phyloP scores from a whole-genome alignment of 2,113 vertebrate species.

The Aptenodytes patagonicus region DNA sequence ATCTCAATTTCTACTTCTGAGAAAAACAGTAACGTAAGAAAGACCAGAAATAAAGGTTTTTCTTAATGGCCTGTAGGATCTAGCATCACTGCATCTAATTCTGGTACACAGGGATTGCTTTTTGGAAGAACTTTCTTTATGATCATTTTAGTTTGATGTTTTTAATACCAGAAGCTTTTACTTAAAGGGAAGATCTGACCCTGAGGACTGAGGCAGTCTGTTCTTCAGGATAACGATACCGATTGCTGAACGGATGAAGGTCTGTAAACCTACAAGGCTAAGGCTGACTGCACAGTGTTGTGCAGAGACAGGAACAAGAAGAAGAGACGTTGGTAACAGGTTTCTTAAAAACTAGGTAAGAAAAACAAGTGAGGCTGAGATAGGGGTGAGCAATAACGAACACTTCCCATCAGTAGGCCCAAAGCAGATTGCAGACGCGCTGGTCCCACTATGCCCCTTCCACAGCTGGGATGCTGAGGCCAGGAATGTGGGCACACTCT shows the following conservation, averaged over 20 bases:
- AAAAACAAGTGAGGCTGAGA: neutral
- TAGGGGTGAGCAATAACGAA: neutral
- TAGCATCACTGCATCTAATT: neutral
- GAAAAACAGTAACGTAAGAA: neutral
- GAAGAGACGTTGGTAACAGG: neutral
- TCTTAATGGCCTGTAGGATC: neutral
- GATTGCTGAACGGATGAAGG: neutral
- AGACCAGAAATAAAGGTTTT: neutral
- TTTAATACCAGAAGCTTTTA: neutral
- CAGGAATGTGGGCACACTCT: fast-evolving
- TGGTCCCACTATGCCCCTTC: neutral
- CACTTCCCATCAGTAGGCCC: neutral
- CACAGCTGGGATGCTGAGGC: neutral
- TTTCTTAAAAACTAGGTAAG: neutral
- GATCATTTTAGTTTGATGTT: neutral
- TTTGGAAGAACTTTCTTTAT: neutral
- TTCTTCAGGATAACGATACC: neutral
- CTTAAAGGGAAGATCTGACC: neutral
- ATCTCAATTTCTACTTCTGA: neutral
- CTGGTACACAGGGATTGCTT: neutral
- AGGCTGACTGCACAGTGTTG: neutral
- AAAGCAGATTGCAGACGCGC: neutral
- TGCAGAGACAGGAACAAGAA: neutral
- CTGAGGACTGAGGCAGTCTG: neutral
- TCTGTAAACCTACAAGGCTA: neutral